Evolutionary conservation across 92 coral and sea anemone genomes (phyloP), one percentile per base, ranked within the genome.

Genomic region (Heteractis magnifica): DNA sequence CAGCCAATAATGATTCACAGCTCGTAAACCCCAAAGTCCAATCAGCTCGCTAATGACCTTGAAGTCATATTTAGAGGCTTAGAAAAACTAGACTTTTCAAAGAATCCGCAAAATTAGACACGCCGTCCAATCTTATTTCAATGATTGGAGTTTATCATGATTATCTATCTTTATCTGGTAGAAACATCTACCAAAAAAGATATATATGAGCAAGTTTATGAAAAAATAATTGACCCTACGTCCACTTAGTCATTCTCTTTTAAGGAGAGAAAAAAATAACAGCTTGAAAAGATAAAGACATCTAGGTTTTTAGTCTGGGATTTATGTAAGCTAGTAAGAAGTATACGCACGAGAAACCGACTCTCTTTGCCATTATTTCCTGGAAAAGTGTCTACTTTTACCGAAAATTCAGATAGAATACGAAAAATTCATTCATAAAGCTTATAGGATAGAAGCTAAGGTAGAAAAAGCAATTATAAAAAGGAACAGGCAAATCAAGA

Each of bases 141-240:
- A 20, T 62, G 6, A 62, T 62, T 62, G 21, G 18, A 62, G 70
- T n/a, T 62, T 18, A 62, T 62, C 70, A 18, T 18, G 70, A 62
- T 62, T 62, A 62, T 62, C 26, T 18, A 18, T 18, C 21, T 18
- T 62, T 62, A 62, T 62, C 70, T 18, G 23, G 23, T n/a, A 62
- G 7, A 62, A 62, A 62, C 64, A 62, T 62, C 70, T 62, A 62
- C 70, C 70, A 12, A 62, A 62, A 62, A 62, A 62, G 70, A 62
- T 62, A 62, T 62, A 62, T 62, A 62, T 62, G 70, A 62, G 9
- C 70, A 62, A 62, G 70, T 62, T 62, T 62, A 62, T 34, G 20
- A 62, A 62, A 6, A 23, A 23, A 62, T 62, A 62, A 62, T 62
- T 62, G 70, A 62, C 70, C 70, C 20, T 62, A 20, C 20, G 70